Base-by-base conservation (phyloP, 1,140 invertebrate genomes). In the Orussus abietinus region DNA sequence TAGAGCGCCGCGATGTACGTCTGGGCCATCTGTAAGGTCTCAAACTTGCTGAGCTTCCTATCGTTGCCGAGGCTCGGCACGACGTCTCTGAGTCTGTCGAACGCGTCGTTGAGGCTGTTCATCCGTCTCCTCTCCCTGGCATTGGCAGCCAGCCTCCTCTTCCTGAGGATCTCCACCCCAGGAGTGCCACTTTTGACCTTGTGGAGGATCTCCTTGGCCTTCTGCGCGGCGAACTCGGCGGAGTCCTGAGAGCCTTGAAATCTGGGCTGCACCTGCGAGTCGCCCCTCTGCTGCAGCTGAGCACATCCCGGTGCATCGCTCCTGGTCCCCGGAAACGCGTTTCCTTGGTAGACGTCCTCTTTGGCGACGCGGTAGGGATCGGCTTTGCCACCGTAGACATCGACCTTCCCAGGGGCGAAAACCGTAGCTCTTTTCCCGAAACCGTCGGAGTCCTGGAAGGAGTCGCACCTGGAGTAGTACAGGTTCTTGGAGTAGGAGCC, bases 1-100 rank as follows among this genome's bases (percentile, higher is more conserved):
- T 79, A 72, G 3, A 88, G 63, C 1, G 83, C 83, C 1, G 74
- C 60, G 26, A 89, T 90, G 60, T 90, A 89, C 28, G 80, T 85
- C 56, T 89, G 86, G 0, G 86, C 87, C 84, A 89, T 87, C 72
- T 88, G 85, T 5, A 90, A 68, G 1, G 86, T 88, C 64, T 90
- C 86, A 57, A 83, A 89, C 62, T 91, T 91, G 49, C 84, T 88
- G 11, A 90, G 64, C 57, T 88, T 84, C 43, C 83, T 76, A 51
- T 88, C 83, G 21, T 81, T 78, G 9, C 82, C 82, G 11, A 84
- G 68, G 22, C 77, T 78, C 0, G 86, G 86, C 26, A 89, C 80
- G 4, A 88, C 85, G 45, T 83, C 79, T 13, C 87, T 66, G 9
- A 89, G 65, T 43, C 75, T 68, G 58, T 89, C 84, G 60, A 86